Conservation (phyloP, 2,797 vertebrate species). For the Enteromius afrohamiltoni region DNA sequence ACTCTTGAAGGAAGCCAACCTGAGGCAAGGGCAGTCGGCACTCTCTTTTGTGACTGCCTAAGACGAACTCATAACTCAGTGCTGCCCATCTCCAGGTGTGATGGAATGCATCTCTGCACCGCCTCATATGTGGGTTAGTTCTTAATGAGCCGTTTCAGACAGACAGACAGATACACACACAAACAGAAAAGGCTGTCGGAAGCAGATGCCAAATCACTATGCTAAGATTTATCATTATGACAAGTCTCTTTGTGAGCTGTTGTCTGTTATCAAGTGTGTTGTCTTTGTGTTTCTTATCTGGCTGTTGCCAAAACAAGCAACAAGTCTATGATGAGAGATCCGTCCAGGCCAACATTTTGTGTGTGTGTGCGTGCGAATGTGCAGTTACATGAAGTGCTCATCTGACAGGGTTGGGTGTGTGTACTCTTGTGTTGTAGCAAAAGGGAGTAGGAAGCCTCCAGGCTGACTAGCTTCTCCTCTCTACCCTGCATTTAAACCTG, state of each 20-base stretch:
- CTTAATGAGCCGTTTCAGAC: slow-evolving; percentile 68
- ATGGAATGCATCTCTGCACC: slow-evolving; percentile 25
- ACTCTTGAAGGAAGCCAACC: slow-evolving; percentile 12
- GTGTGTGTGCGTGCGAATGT: slow-evolving; percentile 57
- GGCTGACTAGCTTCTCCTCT: slow-evolving; percentile 50
- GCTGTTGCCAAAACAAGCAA: slow-evolving; percentile 75
- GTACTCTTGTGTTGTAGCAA: slow-evolving; percentile 56
- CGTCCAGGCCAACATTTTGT: slow-evolving; percentile 30
- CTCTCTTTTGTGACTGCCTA: slow-evolving; percentile 1
- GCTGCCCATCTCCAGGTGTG: slow-evolving; percentile 54
- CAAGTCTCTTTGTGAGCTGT: slow-evolving; percentile 53
- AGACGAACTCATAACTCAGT: slow-evolving; percentile 9
- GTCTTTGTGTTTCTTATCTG: slow-evolving; percentile 66
- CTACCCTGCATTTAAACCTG: slow-evolving; percentile 46
- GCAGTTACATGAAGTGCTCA: slow-evolving; percentile 72
- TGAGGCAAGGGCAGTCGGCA: slow-evolving; percentile 30
- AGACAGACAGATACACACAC: slow-evolving; percentile 66
- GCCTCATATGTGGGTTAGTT: slow-evolving; percentile 51
- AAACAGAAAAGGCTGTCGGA: slow-evolving; percentile 60
- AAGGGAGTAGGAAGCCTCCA: slow-evolving; percentile 66
- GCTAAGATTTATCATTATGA: slow-evolving; percentile 53
- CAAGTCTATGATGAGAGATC: slow-evolving; percentile 36
- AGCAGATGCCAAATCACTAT: slow-evolving; percentile 65
- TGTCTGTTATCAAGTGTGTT: slow-evolving; percentile 68
- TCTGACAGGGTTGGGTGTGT: slow-evolving; percentile 61